Conservation (phyloP, 1,140 invertebrate genomes). For the Atta cephalotes region DNA sequence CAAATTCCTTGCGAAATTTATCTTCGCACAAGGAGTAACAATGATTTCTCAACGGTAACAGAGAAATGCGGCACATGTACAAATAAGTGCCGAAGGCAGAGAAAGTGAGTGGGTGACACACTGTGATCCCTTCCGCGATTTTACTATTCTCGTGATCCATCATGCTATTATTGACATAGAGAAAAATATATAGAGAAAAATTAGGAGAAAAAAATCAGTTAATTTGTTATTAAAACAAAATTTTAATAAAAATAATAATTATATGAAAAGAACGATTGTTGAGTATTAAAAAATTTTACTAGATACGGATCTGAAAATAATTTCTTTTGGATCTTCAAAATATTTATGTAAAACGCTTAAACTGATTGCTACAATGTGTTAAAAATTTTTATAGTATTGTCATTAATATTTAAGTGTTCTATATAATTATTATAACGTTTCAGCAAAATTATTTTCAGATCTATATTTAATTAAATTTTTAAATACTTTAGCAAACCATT, state of each 20-base stretch:
- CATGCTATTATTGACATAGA: neutral
- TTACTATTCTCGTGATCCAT: constrained; percentile 61
- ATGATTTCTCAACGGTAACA: neutral
- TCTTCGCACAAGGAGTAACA: neutral
- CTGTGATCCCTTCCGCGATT: constrained; percentile 71
- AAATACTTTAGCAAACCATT: too few relatives aligned
- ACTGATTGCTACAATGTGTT: too few relatives aligned
- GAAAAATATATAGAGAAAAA: neutral
- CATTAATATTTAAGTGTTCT: too few relatives aligned
- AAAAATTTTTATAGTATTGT: too few relatives aligned
- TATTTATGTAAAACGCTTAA: too few relatives aligned
- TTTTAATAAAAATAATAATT: neutral
- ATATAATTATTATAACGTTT: too few relatives aligned
- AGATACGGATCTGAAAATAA: too few relatives aligned
- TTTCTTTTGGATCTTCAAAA: too few relatives aligned
- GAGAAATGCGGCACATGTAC: constrained; percentile 54
- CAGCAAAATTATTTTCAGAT: too few relatives aligned
- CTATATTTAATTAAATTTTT: too few relatives aligned
- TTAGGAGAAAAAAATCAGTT: neutral
- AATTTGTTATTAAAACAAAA: neutral
- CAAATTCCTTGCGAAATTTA: constrained; percentile 33
- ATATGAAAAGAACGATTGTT: neutral
- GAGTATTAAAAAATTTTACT: too few relatives aligned
- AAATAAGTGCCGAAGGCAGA: constrained; percentile 73
- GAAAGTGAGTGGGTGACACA: constrained; percentile 79